Conservation (phyloP, 1,140 invertebrate species). For the Temnothorax nylanderi region DNA sequence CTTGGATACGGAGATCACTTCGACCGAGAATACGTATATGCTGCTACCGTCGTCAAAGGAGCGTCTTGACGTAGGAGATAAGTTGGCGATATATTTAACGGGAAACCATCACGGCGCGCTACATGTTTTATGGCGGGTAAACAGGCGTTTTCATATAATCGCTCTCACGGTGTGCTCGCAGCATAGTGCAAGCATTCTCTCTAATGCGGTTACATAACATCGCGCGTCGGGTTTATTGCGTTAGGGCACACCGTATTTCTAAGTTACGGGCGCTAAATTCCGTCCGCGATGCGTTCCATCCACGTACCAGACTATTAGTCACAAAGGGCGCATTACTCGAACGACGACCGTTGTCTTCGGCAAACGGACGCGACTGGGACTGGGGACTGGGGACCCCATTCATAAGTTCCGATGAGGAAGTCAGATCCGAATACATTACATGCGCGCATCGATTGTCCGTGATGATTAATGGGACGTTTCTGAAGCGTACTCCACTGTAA, state of each 20-base stretch:
- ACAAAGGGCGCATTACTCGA: slow-evolving; percentile 26
- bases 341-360: slow-evolving; percentile 45
- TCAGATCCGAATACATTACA: slow-evolving; percentile 68
- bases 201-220: slow-evolving; percentile 56
- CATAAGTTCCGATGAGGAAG: slow-evolving; percentile 56
- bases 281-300: neutral
- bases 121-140: slow-evolving; percentile 46
- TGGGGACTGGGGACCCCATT: slow-evolving; percentile 3
- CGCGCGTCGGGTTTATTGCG: slow-evolving; percentile 37
- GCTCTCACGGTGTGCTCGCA: slow-evolving; percentile 6
- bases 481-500: slow-evolving; percentile 68
- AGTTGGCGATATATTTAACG: slow-evolving; percentile 55
- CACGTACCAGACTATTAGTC: slow-evolving; percentile 17
- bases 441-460: slow-evolving; percentile 72
- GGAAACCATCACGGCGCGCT: slow-evolving; percentile 31
- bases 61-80: slow-evolving; percentile 51
- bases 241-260: slow-evolving; percentile 20
- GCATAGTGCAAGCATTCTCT: neutral
- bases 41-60: slow-evolving; percentile 44
- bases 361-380: neutral
- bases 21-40: slow-evolving; percentile 40
- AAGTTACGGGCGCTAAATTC: slow-evolving; percentile 61
- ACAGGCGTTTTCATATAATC: slow-evolving; percentile 59
- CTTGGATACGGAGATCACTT: slow-evolving; percentile 51
- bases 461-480: slow-evolving; percentile 76